phyloP scores from a whole-genome alignment of 2,113 vertebrate genomes.

The Urocitellus parryii region DNA sequence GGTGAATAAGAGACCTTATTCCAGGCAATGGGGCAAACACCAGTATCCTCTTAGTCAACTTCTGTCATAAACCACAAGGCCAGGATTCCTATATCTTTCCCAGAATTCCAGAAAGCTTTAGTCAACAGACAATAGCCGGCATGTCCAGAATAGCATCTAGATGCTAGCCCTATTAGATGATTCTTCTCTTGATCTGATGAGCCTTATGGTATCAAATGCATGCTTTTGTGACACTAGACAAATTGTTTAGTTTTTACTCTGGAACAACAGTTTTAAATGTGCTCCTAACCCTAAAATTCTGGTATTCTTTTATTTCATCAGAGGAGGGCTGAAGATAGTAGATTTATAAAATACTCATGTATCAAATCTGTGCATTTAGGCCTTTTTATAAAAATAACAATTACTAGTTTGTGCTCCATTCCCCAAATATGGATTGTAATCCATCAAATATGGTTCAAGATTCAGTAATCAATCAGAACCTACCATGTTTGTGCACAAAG shows the following conservation, averaged over 20 bases:
- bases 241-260: slow-evolving; percentile 37
- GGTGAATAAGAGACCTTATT: background rate
- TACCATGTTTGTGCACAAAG: background rate
- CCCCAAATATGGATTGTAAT: background rate
- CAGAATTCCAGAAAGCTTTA: background rate
- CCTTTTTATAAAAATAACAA: background rate
- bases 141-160: background rate
- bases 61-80: background rate
- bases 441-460: slow-evolving; percentile 4
- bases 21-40: background rate
- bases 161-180: background rate
- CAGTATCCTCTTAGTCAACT: background rate
- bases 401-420: background rate
- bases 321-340: background rate
- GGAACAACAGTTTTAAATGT: background rate
- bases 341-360: background rate
- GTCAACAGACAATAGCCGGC: background rate
- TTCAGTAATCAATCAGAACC: background rate
- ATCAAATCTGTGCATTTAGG: background rate
- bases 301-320: background rate
- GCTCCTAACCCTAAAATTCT: slow-evolving; percentile 16
- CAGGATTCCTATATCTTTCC: background rate
- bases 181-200: background rate
- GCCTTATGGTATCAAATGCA: background rate
- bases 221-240: background rate